phyloP scores from a whole-genome alignment of 2,113 vertebrate genomes.

The Apeltes quadracus region DNA sequence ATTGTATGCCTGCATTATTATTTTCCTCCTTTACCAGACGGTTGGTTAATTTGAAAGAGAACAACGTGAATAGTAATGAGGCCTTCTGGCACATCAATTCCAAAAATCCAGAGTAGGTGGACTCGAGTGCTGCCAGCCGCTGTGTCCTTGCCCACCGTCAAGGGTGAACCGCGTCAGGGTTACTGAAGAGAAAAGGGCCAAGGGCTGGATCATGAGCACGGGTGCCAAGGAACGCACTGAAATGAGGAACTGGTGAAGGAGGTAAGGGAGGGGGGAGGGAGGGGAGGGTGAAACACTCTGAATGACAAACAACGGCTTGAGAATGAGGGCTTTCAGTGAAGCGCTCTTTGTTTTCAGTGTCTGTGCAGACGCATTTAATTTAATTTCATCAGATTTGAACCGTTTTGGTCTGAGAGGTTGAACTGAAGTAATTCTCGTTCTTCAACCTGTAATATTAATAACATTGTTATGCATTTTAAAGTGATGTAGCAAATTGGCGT shows the following conservation, averaged over 20 bases:
- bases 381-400: conserved; percentile 5
- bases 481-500: not conserved
- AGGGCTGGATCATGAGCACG: conserved; percentile 34
- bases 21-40: not conserved
- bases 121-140: conserved; percentile 41
- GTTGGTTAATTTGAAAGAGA: conserved; percentile 11
- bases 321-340: not conserved
- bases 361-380: not conserved
- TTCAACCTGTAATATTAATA: not conserved
- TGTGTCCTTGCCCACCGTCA: conserved; percentile 58
- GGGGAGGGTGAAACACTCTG: conserved; percentile 32
- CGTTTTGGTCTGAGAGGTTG: not conserved
- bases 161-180: conserved; percentile 65
- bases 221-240: conserved; percentile 20
- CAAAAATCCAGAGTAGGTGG: conserved; percentile 6
- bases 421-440: not conserved
- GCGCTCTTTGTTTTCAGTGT: not conserved
- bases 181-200: conserved; percentile 40
- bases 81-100: not conserved
- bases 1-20: not conserved
- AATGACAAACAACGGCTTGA: conserved; percentile 61
- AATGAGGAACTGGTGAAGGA: conserved; percentile 23
- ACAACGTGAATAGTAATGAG: conserved; percentile 9
- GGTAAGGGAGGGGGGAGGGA: not conserved
- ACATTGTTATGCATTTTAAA: not conserved